These are phyloP conservation scores for Serranus cabrilla DNA, from an alignment of 2,797 vertebrate genomes.

Conservation along the genomic window DNA sequence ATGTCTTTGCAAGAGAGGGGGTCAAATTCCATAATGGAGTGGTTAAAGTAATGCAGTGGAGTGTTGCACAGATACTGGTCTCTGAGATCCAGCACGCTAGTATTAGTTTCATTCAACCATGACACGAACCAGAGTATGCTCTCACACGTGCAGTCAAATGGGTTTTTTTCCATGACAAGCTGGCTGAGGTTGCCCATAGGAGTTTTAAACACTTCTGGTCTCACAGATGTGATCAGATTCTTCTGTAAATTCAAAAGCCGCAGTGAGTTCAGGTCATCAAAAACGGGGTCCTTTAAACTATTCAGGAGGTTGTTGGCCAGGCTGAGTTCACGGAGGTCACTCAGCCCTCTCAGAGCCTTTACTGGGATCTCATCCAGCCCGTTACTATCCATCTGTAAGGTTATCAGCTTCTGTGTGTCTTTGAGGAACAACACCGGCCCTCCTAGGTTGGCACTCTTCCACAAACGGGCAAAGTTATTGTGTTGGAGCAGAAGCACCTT, in stretches of 20 bases:
- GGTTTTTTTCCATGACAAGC: slow-evolving; percentile 91
- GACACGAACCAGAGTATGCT: slow-evolving; percentile 94
- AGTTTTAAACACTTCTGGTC: slow-evolving; percentile 86
- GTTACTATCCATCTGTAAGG: slow-evolving; percentile 90
- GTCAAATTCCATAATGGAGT: slow-evolving; percentile 87
- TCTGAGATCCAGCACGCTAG: slow-evolving; percentile 77
- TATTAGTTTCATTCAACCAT: slow-evolving; percentile 91
- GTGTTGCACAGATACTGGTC: slow-evolving; percentile 94
- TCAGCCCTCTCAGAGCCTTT: slow-evolving; percentile 84
- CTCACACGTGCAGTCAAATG: slow-evolving; percentile 97
- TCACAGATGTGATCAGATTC: slow-evolving; percentile 93
- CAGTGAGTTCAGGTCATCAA: slow-evolving; percentile 87
- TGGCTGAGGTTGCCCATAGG: slow-evolving; percentile 86
- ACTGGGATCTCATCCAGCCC: slow-evolving; percentile 94
- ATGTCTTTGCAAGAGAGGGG: slow-evolving; percentile 91
- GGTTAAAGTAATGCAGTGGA: slow-evolving; percentile 89
- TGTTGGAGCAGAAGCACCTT: slow-evolving; percentile 92
- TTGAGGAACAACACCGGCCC: slow-evolving; percentile 92
- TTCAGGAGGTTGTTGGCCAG: slow-evolving; percentile 91
- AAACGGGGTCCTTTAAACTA: slow-evolving; percentile 84
- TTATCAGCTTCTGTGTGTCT: slow-evolving; percentile 76
- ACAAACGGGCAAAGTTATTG: slow-evolving; percentile 95
- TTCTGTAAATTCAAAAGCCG: slow-evolving; percentile 88
- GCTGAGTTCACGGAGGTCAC: slow-evolving; percentile 84
- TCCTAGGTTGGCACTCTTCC: slow-evolving; percentile 91